Base-by-base conservation (phyloP, 2,888 invertebrate species). In the Cataglyphis altisquamis region DNA sequence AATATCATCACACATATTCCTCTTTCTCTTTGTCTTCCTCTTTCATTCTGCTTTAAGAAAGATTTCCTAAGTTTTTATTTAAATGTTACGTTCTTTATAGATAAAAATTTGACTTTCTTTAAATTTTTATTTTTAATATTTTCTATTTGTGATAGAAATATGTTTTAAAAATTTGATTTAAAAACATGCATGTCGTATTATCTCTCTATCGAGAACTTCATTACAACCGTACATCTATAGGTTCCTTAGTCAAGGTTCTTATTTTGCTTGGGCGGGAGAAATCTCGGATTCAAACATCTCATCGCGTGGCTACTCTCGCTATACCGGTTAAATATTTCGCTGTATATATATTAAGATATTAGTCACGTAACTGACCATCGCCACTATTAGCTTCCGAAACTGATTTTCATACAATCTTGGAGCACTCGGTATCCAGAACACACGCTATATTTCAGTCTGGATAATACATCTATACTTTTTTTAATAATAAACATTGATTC, bases 231-330 rank as follows among this genome's bases (percentile, higher is more conserved):
- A 21, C 60, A 18, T 72, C 78, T 72, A 72, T 62, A 72, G 15
- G 32, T 32, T 45, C 29, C 60, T 80, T 62, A 48, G 60, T 62
- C 60, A 41, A 48, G 78, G 72, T 60, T 70, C 78, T 72, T 72
- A 70, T 72, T 80, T 72, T 57, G 72, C 72, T 72, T 80, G 57
- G 62, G 82, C 82, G 82, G 82, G 82, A 83, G 80, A 70, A 64
- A 66, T 83, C 70, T 80, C 29, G 1, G 66, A 74, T 83, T 83
- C 80, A 66, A 83, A 83, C 70, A 48, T 4, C 45, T 45, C 62
- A 39, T 81, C 73, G 81, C 74, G 62, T 48, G 63, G 73, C 41
- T 68, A 52, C 48, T 72, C 39, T 32, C 78, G 41, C 29, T 39
- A 57, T 10, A n/a, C 66, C 36, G 62, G 63, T 32, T 63, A 84